These are phyloP conservation scores for Collichthys lucidus DNA, from an alignment of 2,113 vertebrate genomes.

Conservation along the genomic window DNA sequence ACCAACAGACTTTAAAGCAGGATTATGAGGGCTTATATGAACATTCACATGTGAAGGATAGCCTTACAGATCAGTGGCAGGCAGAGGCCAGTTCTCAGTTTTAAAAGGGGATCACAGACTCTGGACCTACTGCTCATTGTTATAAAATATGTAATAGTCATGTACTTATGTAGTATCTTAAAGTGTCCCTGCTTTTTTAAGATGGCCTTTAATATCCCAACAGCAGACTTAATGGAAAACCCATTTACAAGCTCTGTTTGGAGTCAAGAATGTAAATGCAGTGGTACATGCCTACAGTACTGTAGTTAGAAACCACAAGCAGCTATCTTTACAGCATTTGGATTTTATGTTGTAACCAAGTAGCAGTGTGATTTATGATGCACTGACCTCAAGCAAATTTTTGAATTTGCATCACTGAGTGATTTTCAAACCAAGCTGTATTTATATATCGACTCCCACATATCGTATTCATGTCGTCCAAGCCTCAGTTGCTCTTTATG, in stretches of 20 bases:
- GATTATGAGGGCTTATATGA: constrained; percentile 33
- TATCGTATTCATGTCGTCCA: constrained; percentile 24
- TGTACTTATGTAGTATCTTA: constrained; percentile 1
- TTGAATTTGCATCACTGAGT: constrained; percentile 48
- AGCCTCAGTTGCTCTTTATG: constrained; percentile 38
- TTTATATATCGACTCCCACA: constrained; percentile 31
- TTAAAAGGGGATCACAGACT: constrained; percentile 15
- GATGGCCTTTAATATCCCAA: constrained; percentile 8
- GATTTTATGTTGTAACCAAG: constrained; percentile 49
- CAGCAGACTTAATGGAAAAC: constrained; percentile 55
- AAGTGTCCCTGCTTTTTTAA: constrained; percentile 11
- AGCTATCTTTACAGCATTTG: constrained; percentile 49
- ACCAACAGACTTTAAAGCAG: constrained; percentile 34
- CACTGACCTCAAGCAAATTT: constrained; percentile 48
- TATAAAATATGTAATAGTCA: not conserved
- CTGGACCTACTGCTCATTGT: not conserved
- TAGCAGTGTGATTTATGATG: constrained; percentile 54
- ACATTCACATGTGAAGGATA: constrained; percentile 38
- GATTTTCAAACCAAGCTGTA: constrained; percentile 45
- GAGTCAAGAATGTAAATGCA: constrained; percentile 47
- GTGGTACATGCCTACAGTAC: constrained; percentile 29
- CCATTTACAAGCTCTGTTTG: constrained; percentile 44
- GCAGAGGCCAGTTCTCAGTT: constrained; percentile 18
- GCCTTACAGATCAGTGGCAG: constrained; percentile 21
- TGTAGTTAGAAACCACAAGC: constrained; percentile 60